Percentiles rank a stretch among this genome's conserved stretches.
Evolutionary conservation across 2,888 invertebrate genomes (phyloP).

Genomic region (Steinernema scapterisci): DNA sequence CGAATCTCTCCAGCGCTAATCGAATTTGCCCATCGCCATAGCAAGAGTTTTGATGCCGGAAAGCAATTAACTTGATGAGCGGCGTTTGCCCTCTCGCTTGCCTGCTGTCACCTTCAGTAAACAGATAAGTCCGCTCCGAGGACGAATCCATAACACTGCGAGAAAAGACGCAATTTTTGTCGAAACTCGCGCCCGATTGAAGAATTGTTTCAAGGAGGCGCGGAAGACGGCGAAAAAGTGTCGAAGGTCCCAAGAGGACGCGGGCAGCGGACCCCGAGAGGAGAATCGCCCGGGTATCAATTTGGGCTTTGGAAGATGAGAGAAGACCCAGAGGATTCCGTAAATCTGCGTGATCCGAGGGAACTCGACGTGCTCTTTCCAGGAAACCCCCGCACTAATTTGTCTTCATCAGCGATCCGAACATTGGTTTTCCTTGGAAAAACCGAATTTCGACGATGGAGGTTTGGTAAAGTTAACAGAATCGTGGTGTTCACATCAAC

Average conservation of each 20-base stretch:
- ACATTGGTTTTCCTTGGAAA: no score
- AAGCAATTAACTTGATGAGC: slow-evolving; percentile 17
- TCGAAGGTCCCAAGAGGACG: background rate
- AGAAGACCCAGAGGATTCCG: background rate
- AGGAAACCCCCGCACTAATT: background rate
- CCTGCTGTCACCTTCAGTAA: background rate
- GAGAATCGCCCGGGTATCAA: slow-evolving; percentile 1
- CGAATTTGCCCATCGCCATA: slow-evolving; percentile 11
- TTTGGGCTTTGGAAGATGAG: slow-evolving; percentile 25
- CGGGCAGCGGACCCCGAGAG: background rate
- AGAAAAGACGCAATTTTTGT: background rate
- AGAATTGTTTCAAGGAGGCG: slow-evolving; percentile 27
- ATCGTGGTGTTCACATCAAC: no score
- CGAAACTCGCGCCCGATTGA: background rate
- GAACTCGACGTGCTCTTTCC: background rate
- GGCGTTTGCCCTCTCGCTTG: background rate
- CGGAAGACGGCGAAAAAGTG: slow-evolving; percentile 2
- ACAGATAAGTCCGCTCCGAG: background rate
- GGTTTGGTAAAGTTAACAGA: no score
- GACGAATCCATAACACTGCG: background rate
- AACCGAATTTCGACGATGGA: no score
- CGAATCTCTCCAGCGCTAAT: background rate
- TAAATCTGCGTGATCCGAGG: background rate
- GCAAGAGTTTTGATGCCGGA: background rate
- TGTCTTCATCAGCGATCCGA: no score